Conservation (phyloP, 2,888 invertebrate genomes). For the Eubasilissa splendida region DNA sequence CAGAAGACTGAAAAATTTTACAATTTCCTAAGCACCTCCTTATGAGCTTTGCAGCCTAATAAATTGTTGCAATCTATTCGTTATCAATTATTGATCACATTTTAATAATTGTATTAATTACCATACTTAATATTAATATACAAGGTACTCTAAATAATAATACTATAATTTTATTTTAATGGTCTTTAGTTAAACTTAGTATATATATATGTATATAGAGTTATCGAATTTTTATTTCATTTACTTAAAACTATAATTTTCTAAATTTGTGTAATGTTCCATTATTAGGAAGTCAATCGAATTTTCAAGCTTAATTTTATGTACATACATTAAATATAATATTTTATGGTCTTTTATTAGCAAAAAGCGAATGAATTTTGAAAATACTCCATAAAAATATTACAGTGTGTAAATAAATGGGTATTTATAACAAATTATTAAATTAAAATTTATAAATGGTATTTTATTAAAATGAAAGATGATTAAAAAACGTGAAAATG, state of each 20-base stretch:
- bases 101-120: slow-evolving; percentile 33
- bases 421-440: too few species aligned
- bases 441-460: too few species aligned
- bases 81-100: slow-evolving; percentile 32
- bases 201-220: neutral
- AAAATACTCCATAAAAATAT: slow-evolving; percentile 1
- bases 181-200: slow-evolving; percentile 34
- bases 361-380: neutral
- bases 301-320: slow-evolving; percentile 14
- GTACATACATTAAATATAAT: slow-evolving; percentile 14
- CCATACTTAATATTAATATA: slow-evolving; percentile 6
- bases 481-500: too few species aligned
- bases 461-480: too few species aligned
- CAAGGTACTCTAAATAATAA: slow-evolving; percentile 6
- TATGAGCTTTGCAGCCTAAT: slow-evolving; percentile 34
- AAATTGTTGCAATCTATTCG: slow-evolving; percentile 35
- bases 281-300: slow-evolving; percentile 26
- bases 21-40: slow-evolving; percentile 34
- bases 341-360: slow-evolving; percentile 21
- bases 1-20: slow-evolving; percentile 8
- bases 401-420: neutral
- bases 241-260: slow-evolving; percentile 22
- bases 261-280: neutral
- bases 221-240: slow-evolving; percentile 12
- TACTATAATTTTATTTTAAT: slow-evolving; percentile 18